phyloP scores from a whole-genome alignment of 2,113 vertebrate species.

The Cyprinodon brontotheroides region DNA sequence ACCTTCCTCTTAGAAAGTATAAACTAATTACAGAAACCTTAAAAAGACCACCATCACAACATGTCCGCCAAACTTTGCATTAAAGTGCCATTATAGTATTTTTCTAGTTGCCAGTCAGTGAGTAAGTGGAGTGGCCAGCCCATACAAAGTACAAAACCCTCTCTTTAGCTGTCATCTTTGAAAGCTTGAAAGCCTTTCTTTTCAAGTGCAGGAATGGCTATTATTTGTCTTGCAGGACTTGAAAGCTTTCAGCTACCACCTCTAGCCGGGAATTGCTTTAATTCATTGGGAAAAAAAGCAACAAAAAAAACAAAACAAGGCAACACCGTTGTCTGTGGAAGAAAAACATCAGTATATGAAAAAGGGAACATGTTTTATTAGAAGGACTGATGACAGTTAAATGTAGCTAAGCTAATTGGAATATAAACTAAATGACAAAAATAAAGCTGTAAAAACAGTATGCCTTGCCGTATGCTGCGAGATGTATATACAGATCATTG shows the following conservation, averaged over 20 bases:
- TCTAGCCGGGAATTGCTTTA: constrained; percentile 30
- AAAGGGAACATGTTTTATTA: not conserved
- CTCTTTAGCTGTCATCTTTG: constrained; percentile 68
- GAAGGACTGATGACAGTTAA: not conserved
- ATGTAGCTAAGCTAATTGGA: not conserved
- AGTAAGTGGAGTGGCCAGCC: constrained; percentile 23
- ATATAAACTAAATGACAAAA: not conserved
- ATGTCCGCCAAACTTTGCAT: constrained; percentile 26
- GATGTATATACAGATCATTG: not conserved
- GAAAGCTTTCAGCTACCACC: constrained; percentile 55
- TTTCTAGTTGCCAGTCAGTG: constrained; percentile 41
- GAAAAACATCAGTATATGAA: not conserved
- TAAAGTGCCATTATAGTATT: constrained; percentile 37
- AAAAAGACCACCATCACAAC: constrained; percentile 9
- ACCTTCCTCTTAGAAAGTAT: constrained; percentile 11
- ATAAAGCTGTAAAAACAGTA: not conserved
- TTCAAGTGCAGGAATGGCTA: constrained; percentile 54
- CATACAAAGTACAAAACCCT: constrained; percentile 48
- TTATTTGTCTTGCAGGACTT: constrained; percentile 63
- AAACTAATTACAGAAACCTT: constrained; percentile 32
- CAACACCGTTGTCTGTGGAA: constrained; percentile 12
- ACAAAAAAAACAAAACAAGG: constrained; percentile 21
- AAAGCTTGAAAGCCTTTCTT: constrained; percentile 67
- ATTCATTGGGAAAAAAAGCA: constrained; percentile 33
- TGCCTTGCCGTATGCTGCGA: not conserved